Conservation (phyloP, 1,140 invertebrate genomes). For the Sarcophaga peregrina region DNA sequence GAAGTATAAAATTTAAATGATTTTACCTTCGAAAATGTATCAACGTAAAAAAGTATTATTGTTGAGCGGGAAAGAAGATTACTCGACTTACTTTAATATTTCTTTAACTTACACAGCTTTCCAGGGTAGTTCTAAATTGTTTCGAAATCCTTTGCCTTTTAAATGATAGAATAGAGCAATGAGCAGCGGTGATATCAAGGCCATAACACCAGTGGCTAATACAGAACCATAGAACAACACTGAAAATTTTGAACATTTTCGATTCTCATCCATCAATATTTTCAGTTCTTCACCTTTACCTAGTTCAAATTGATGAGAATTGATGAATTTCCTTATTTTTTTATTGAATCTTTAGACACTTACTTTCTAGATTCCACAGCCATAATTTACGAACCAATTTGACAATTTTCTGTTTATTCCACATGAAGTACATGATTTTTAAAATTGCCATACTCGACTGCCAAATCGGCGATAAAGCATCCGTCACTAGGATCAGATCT, state of each 20-base stretch:
- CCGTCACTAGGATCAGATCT: background rate
- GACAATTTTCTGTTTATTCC: background rate
- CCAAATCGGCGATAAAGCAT: conserved; percentile 7
- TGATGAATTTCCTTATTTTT: background rate
- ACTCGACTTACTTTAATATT: background rate
- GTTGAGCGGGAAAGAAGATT: background rate
- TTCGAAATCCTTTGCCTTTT: background rate
- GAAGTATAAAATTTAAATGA: background rate
- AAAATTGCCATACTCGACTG: background rate
- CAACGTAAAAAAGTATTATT: no score
- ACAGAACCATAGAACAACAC: background rate
- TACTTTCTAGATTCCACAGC: background rate
- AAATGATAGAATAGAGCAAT: background rate
- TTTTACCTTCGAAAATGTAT: no score
- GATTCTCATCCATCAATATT: background rate
- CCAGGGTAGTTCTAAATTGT: background rate
- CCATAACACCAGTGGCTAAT: background rate
- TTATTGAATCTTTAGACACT: background rate
- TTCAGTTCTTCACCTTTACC: background rate
- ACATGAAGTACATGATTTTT: background rate
- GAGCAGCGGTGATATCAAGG: background rate
- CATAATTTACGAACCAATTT: background rate
- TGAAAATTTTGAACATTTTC: background rate
- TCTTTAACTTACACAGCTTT: conserved; percentile 13
- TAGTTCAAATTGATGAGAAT: background rate